phyloP scores from a whole-genome alignment of 2,888 invertebrate species.

The Drosophila incognita region DNA sequence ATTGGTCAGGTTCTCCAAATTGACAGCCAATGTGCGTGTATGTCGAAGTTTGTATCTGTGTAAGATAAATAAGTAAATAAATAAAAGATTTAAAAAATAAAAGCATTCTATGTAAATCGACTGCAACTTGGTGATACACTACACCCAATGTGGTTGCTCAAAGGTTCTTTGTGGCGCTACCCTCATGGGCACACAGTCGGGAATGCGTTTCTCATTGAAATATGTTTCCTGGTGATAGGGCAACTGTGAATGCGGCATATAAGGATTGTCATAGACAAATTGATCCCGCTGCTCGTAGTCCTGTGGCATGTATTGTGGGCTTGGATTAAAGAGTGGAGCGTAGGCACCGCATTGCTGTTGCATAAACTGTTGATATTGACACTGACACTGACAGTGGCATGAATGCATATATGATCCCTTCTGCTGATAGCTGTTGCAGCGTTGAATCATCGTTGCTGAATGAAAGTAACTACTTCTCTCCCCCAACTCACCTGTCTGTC shows the following conservation, averaged over 20 bases:
- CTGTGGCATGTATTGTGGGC: conserved; percentile 6
- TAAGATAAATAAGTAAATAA: conserved; percentile 1
- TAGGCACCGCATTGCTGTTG: conserved; percentile 9
- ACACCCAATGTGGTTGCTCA: conserved; percentile 65
- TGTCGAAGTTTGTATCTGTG: conserved; percentile 87
- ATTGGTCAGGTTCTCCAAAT: conserved; percentile 87
- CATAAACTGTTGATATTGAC: conserved; percentile 32
- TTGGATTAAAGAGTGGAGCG: conserved; percentile 9
- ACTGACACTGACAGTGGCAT: conserved; percentile 16
- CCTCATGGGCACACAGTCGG: conserved; percentile 3
- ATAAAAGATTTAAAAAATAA: background rate
- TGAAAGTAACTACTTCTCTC: background rate
- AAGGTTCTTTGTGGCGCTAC: conserved; percentile 8
- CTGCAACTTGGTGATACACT: conserved; percentile 63
- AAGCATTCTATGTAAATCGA: background rate
- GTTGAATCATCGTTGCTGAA: conserved; percentile 30
- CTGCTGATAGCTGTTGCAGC: conserved; percentile 32
- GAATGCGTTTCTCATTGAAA: conserved; percentile 4
- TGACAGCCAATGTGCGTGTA: conserved; percentile 85
- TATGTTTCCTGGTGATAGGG: background rate
- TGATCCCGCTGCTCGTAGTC: conserved; percentile 18
- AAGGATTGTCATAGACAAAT: conserved; percentile 2
- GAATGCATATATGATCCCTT: conserved; percentile 11
- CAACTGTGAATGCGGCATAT: conserved; percentile 7
- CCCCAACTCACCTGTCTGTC: conserved; percentile 70